Evolutionary conservation across 2,113 vertebrate genomes (phyloP).

Genomic region (Corapipo altera): DNA sequence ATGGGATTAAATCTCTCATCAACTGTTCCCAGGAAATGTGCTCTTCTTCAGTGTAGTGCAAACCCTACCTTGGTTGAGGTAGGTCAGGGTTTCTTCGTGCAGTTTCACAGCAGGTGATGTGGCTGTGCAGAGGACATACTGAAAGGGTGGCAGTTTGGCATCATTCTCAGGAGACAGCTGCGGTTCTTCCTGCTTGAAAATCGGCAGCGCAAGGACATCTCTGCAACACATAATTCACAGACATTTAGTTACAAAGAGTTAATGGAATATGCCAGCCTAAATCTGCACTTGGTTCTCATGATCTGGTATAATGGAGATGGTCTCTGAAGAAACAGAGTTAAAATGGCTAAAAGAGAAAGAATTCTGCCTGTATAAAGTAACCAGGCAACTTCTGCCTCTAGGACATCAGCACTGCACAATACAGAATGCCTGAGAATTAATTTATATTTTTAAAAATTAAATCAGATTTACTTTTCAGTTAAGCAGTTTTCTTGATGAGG

Average conservation of each 20-base stretch:
- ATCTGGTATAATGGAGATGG: not conserved
- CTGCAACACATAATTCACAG: slow-evolving; percentile 67
- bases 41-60: not conserved
- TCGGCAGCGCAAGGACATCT: slow-evolving; percentile 87
- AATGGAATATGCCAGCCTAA: not conserved
- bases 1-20: not conserved
- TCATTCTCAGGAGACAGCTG: slow-evolving; percentile 79
- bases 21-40: not conserved
- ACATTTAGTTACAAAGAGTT: not conserved
- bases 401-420: not conserved
- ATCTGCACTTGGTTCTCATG: not conserved
- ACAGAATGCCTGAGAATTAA: not conserved
- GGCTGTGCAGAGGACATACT: slow-evolving; percentile 87
- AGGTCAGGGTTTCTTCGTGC: slow-evolving; percentile 91
- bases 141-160: slow-evolving; percentile 79
- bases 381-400: not conserved
- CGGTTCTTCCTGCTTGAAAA: slow-evolving; percentile 88
- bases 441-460: not conserved
- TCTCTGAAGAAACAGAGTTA: not conserved
- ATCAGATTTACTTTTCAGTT: not conserved
- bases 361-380: not conserved
- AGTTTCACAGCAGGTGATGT: slow-evolving; percentile 91
- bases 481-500: not conserved
- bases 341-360: not conserved
- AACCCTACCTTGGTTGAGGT: slow-evolving; percentile 92